Evolutionary conservation across 2,888 invertebrate genomes (phyloP).

Genomic region (Acanthoscelides obtectus): DNA sequence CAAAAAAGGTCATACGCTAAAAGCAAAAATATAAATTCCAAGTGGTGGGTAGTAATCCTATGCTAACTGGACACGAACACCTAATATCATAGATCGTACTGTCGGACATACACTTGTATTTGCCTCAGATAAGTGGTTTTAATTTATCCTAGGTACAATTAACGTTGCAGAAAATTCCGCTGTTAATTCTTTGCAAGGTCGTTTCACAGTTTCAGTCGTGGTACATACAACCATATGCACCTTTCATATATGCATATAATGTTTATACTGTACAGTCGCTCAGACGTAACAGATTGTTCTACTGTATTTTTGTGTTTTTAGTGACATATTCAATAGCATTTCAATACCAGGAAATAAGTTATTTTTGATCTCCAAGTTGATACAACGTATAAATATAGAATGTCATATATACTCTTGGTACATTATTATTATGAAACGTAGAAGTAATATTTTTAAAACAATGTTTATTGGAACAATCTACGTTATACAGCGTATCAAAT

Average conservation of each 20-base stretch:
- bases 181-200: slow-evolving; percentile 11
- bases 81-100: background rate
- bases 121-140: slow-evolving; percentile 2
- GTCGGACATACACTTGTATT: background rate
- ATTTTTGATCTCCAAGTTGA: background rate
- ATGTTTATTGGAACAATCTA: too few species aligned
- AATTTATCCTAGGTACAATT: slow-evolving; percentile 7
- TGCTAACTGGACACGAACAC: background rate
- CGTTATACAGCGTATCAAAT: too few species aligned
- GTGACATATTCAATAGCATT: background rate
- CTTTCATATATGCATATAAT: background rate
- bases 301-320: background rate
- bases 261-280: background rate
- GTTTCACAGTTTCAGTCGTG: slow-evolving; percentile 5
- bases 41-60: background rate
- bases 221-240: slow-evolving; percentile 4
- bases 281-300: background rate
- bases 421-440: too few species aligned
- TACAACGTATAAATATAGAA: background rate
- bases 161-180: slow-evolving; percentile 4
- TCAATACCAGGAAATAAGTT: background rate
- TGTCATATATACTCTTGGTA: background rate
- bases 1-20: background rate
- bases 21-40: background rate
- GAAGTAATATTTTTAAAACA: too few species aligned